Base-by-base conservation (phyloP, 2,888 invertebrate genomes). In the Lasioglossum pauxillum region DNA sequence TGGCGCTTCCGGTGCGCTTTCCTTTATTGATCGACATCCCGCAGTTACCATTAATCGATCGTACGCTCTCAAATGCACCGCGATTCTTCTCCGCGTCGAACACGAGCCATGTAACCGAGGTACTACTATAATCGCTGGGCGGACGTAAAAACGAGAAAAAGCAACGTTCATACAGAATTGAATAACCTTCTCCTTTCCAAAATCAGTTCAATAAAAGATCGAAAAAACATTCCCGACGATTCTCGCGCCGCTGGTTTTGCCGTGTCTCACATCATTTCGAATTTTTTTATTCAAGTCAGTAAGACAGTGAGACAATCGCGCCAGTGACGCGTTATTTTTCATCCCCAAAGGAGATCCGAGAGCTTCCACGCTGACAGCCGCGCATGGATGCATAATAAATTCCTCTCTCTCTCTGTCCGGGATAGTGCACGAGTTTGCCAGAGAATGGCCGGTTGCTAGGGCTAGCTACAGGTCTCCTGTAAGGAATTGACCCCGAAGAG, bases 301-400 rank as follows among this genome's bases (percentile, higher is more conserved):
- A 46, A 77, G 78, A 78, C 75, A 83, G 73, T 67, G 72, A 64
- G 78, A 67, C 77, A 74, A 69, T 64, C 73, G 27, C 46, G 31
- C 35, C 41, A 8, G 57, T n/a, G 16, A 31, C 71, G 71, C 49
- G 57, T 75, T 84, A 57, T 49, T 75, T 84, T 78, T 74, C 67
- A 49, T 35, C 14, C 75, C 78, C 49, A 2, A 27, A 60, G 75
- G 60, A 60, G n/a, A 84, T 57, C 77, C 74, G 16, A 41, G 71
- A 60, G 27, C 19, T 67, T 64, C 41, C 31, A 38, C 78, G 49
- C 23, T 72, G 67, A 82, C 83, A 64, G 38, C 19, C 23, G 16
- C 27, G 57, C 46, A 12, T 60, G 31, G 46, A 53, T 71, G 57
- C 41, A 75, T 82, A 75, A 83, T 75, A 83, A 75, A 83, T n/a